Conservation (phyloP, 1,140 invertebrate species). For the Pseudoatta argentina region DNA sequence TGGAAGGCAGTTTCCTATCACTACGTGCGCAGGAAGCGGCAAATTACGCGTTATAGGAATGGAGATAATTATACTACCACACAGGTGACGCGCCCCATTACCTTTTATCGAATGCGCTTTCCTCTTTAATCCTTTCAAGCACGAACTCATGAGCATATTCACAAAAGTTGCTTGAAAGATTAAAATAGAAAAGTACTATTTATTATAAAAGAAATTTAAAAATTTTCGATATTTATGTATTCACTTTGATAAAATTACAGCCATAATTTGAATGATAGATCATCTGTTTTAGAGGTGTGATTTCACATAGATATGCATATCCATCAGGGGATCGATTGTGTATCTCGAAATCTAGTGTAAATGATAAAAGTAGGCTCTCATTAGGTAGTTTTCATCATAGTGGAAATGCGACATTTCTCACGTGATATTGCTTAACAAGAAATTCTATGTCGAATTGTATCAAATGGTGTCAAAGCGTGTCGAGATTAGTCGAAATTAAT, state of each 20-base stretch:
- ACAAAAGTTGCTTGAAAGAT: background rate
- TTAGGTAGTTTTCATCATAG: no score
- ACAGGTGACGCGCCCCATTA: conserved; percentile 87
- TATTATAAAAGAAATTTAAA: background rate
- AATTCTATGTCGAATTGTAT: no score
- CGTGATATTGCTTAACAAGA: no score
- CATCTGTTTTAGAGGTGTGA: background rate
- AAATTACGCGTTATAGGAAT: conserved; percentile 92
- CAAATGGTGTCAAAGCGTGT: no score
- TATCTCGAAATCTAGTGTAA: no score
- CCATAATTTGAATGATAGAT: background rate
- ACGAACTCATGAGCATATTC: background rate
- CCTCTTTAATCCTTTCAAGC: conserved; percentile 11
- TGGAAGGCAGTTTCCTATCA: conserved; percentile 96
- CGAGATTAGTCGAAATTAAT: no score
- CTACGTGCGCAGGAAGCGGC: conserved; percentile 92
- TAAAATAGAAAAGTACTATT: background rate
- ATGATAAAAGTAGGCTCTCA: no score
- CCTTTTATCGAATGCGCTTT: background rate
- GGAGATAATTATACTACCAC: conserved; percentile 94
- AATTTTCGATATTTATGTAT: background rate
- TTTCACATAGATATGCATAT: no score
- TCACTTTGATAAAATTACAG: background rate
- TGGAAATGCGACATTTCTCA: no score
- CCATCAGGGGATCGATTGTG: no score